Evolutionary conservation across 2,113 vertebrate species (phyloP).

Genomic region (Callipepla squamata): DNA sequence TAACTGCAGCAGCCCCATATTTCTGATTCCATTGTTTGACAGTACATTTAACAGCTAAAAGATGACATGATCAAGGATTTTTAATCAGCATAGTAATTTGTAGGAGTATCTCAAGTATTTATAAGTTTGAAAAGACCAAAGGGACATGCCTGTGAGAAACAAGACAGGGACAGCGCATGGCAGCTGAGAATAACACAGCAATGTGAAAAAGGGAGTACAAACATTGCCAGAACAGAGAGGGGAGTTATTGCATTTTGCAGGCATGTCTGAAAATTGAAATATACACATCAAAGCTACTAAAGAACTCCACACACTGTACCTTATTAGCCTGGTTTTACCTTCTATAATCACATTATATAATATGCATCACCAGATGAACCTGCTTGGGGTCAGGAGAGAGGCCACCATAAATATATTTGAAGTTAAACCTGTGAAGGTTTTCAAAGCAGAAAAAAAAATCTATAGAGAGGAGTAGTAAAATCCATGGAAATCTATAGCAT

Average conservation of each 20-base stretch:
- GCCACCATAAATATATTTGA: slow-evolving; percentile 63
- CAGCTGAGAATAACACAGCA: slow-evolving; percentile 28
- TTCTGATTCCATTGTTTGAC: slow-evolving; percentile 86
- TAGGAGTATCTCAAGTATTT: slow-evolving; percentile 70
- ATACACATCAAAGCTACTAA: slow-evolving; percentile 73
- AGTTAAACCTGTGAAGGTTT: slow-evolving; percentile 60
- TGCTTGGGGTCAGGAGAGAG: slow-evolving; percentile 55
- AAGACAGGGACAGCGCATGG: slow-evolving; percentile 40
- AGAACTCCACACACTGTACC: slow-evolving; percentile 50
- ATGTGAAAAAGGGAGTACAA: slow-evolving; percentile 51
- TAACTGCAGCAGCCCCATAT: slow-evolving; percentile 79
- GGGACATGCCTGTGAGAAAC: slow-evolving; percentile 51
- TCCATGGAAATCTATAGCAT: slow-evolving; percentile 48
- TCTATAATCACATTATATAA: slow-evolving; percentile 71
- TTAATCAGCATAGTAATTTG: slow-evolving; percentile 87
- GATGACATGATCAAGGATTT: slow-evolving; percentile 82
- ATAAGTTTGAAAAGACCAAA: slow-evolving; percentile 61
- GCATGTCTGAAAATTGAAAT: slow-evolving; percentile 73
- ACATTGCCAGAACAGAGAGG: not conserved
- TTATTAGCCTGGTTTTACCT: slow-evolving; percentile 67
- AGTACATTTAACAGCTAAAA: slow-evolving; percentile 79
- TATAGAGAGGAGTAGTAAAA: slow-evolving; percentile 58
- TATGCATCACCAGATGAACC: slow-evolving; percentile 66
- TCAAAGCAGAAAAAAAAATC: slow-evolving; percentile 43
- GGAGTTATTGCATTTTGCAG: slow-evolving; percentile 17